Conservation (phyloP, 37 sponge, comb jelly and placozoan genomes). For the Bolinopsis microptera region DNA sequence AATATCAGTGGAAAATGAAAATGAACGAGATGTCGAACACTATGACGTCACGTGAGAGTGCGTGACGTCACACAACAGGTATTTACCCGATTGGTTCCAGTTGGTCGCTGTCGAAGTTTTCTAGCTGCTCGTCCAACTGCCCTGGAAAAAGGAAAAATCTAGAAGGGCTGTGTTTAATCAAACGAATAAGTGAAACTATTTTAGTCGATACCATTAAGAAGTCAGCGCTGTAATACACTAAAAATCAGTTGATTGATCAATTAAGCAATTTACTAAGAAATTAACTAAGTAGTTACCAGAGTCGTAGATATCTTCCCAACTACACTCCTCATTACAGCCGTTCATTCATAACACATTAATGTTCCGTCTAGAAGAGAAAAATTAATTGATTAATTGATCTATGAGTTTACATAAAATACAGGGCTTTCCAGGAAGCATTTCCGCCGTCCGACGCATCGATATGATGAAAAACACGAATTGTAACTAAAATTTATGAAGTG, state of each 20-base stretch:
- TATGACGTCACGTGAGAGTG: neutral
- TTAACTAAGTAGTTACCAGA: conserved; percentile 14
- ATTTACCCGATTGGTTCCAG: neutral
- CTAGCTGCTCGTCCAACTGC: neutral
- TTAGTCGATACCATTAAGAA: too few relatives aligned
- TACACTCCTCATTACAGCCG: conserved; percentile 24
- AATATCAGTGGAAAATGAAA: too few relatives aligned
- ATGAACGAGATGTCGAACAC: neutral
- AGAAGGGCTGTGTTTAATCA: too few relatives aligned
- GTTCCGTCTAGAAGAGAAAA: neutral
- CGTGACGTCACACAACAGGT: neutral
- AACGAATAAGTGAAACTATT: too few relatives aligned
- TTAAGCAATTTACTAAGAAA: too few relatives aligned
- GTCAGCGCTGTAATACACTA: too few relatives aligned
- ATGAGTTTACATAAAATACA: neutral
- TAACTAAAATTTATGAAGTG: too few relatives aligned
- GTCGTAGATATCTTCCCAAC: conserved; percentile 34
- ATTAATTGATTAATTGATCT: neutral
- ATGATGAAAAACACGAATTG: too few relatives aligned
- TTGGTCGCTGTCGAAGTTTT: conserved; percentile 39
- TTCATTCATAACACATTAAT: conserved; percentile 9
- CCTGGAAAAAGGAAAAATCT: neutral
- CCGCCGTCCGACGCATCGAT: too few relatives aligned
- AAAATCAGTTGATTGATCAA: too few relatives aligned
- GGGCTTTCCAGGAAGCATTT: neutral